A percentile compares a stretch with the other conserved stretches of the same genome.
These are phyloP conservation scores for Atta texana DNA, from an alignment of 1,140 invertebrate species.

Conservation along the genomic window DNA sequence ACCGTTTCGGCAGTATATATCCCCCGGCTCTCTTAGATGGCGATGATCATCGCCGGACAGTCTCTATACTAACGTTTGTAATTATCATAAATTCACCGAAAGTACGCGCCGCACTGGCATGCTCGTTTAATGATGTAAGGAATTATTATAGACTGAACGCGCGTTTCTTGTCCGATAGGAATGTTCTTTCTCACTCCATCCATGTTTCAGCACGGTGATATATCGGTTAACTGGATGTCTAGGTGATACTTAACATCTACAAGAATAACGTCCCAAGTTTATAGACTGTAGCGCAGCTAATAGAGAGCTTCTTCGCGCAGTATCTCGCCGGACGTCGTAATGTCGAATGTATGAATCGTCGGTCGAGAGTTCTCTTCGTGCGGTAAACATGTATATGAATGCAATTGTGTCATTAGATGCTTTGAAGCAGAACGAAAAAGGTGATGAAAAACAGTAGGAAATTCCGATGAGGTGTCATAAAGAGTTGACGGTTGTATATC, in stretches of 20 bases:
- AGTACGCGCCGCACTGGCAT: background rate
- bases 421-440: conserved; percentile 60
- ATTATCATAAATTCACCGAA: conserved; percentile 70
- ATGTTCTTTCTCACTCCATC: background rate
- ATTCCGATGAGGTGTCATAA: conserved; percentile 70
- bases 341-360: background rate
- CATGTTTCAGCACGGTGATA: conserved; percentile 10
- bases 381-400: background rate
- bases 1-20: conserved; percentile 56
- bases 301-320: conserved; percentile 61
- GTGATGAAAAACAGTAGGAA: conserved; percentile 49
- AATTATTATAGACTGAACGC: conserved; percentile 26
- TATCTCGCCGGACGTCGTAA: background rate
- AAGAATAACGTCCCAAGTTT: conserved; percentile 45
- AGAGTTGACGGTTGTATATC: conserved; percentile 78
- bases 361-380: background rate
- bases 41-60: conserved; percentile 57
- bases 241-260: conserved; percentile 4
- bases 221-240: conserved; percentile 7
- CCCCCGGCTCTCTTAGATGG: conserved; percentile 47
- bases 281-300: conserved; percentile 47
- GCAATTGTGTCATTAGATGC: background rate
- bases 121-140: conserved; percentile 43
- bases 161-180: background rate
- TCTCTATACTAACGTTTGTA: conserved; percentile 50